Evolutionary conservation across 2,888 invertebrate species (phyloP).

Genomic region (Zonitis immaculata): DNA sequence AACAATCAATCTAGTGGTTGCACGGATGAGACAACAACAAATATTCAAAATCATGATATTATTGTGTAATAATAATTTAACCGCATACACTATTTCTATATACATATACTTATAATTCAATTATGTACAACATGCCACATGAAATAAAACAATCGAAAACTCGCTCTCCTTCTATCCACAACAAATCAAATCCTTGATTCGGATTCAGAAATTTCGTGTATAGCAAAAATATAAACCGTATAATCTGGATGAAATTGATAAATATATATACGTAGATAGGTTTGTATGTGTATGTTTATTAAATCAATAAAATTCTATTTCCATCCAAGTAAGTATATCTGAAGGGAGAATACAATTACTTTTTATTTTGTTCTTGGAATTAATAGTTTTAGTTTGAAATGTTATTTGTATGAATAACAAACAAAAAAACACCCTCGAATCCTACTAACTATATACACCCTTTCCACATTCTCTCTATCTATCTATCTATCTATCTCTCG

Average conservation of each 20-base stretch:
- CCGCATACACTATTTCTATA: no score
- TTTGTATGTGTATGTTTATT: not conserved
- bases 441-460: not conserved
- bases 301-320: not conserved
- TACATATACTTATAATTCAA: not conserved
- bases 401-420: no score
- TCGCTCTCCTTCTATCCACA: no score
- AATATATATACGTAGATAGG: no score
- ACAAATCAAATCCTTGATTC: no score
- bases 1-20: not conserved
- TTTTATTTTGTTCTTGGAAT: not conserved
- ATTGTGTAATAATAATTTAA: not conserved
- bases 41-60: conserved; percentile 1
- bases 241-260: no score
- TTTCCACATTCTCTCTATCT: no score
- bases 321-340: no score
- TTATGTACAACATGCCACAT: conserved; percentile 1
- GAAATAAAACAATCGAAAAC: not conserved
- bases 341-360: not conserved
- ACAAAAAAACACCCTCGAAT: not conserved
- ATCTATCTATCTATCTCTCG: no score
- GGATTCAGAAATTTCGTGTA: no score
- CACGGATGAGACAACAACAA: not conserved
- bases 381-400: not conserved
- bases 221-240: no score